Base-by-base conservation (phyloP, 2,888 invertebrate genomes). In the Hirtodrosophila confusa region DNA sequence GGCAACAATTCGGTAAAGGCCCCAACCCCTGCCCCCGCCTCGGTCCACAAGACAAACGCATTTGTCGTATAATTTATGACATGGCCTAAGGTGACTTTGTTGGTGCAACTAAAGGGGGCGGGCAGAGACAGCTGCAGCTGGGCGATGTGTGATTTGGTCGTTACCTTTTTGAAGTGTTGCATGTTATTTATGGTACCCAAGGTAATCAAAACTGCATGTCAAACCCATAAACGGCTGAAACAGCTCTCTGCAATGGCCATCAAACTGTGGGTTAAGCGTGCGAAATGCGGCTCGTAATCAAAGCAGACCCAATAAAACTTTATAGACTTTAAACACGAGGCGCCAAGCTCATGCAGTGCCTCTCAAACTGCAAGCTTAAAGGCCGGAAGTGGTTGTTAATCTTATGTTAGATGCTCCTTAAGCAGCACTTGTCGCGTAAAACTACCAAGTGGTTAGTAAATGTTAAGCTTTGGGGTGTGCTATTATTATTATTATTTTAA, bases 51-150 rank as follows among this genome's bases (percentile, higher is more conserved):
- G 82, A 84, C 82, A 83, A 83, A 84, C 85, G 87, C 82, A 80
- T 83, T 83, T 86, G 82, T 83, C 85, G 85, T 84, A 80, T 83
- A 86, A 86, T 83, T 83, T 83, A 86, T 86, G 82, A 75, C 76
- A 71, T 39, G 57, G 62, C 60, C 75, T 61, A 27, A 44, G 63
- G 55, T 48, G 73, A 69, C 69, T 67, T 76, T 75, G 56, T 65
- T 60, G 31, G 7, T 3, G 31, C 31, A 31, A 6, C 27, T 11
- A 49, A 3, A 8, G 0, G 3, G 12, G 2, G 0, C 9, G 5
- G 31, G 7, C n/a, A 17, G 3, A 40, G 24, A 24, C 17, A 23
- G 27, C 39, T 31, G 50, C 69, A 66, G 63, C 69, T 69, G 80
- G 53, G 76, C 58, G 58, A 60, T 75, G 67, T 84, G 78, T 69